These are phyloP conservation scores for Cataglyphis cursor DNA, from an alignment of 2,888 invertebrate species.

Conservation along the genomic window DNA sequence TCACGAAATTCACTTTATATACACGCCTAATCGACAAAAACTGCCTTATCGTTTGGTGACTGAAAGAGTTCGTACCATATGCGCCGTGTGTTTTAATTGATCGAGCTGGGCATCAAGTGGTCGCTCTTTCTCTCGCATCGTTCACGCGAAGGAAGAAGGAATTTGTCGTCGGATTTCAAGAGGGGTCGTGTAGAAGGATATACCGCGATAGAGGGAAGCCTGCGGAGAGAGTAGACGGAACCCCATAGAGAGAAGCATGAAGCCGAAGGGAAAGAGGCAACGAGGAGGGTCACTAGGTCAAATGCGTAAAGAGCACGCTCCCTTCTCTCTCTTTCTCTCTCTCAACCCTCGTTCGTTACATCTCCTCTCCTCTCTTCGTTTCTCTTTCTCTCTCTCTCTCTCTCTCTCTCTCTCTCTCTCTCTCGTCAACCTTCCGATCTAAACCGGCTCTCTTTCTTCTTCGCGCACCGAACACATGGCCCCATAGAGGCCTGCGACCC, in stretches of 20 bases:
- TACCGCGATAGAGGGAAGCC: slow-evolving; percentile 59
- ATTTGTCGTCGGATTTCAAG: slow-evolving; percentile 66
- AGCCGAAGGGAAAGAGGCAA: slow-evolving; percentile 63
- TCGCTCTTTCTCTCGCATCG: slow-evolving; percentile 59
- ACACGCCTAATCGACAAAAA: not conserved
- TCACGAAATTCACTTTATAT: not conserved
- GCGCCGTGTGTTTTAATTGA: slow-evolving; percentile 3
- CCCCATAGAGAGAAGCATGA: slow-evolving; percentile 58
- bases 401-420: slow-evolving; percentile 52
- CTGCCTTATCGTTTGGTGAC: not conserved
- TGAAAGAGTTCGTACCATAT: not conserved
- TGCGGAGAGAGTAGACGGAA: slow-evolving; percentile 56
- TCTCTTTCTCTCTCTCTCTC: slow-evolving; percentile 47
- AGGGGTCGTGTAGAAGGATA: slow-evolving; percentile 58
- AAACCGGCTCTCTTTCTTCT: slow-evolving; percentile 67
- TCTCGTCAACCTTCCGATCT: slow-evolving; percentile 58
- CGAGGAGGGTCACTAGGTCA: slow-evolving; percentile 85
- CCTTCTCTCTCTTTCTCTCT: slow-evolving; percentile 59
- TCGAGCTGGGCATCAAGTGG: slow-evolving; percentile 75
- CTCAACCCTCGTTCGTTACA: slow-evolving; percentile 64
- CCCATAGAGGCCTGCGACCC: slow-evolving; percentile 68
- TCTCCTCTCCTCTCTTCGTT: slow-evolving; percentile 41
- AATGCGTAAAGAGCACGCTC: slow-evolving; percentile 79
- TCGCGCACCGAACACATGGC: slow-evolving; percentile 81
- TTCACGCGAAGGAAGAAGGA: slow-evolving; percentile 62